Percentiles rank a stretch among this genome's conserved stretches.
phyloP scores from a whole-genome alignment of 2,113 vertebrate species.

The Pseudolaguvia tuberculata region DNA sequence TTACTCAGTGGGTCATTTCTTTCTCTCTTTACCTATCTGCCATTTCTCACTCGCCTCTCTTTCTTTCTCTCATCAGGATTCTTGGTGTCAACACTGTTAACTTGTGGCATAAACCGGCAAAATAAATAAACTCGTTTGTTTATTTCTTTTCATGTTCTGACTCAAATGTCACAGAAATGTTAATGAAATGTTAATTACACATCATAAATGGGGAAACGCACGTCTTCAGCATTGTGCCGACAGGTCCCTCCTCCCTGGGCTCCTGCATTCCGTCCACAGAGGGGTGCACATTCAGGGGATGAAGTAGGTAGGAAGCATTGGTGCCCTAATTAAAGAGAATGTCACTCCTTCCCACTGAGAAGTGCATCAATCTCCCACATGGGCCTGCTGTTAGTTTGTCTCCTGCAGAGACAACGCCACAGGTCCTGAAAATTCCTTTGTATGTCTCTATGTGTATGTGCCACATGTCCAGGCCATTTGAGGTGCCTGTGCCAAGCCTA shows the following conservation, averaged over 20 bases:
- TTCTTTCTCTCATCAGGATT: neutral
- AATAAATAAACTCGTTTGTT: constrained; percentile 20
- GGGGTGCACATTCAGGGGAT: constrained; percentile 36
- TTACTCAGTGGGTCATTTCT: too few species aligned
- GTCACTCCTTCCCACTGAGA: constrained; percentile 66
- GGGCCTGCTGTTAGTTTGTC: constrained; percentile 62
- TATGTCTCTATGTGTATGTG: constrained; percentile 28
- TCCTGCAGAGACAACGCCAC: constrained; percentile 29
- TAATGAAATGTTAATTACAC: constrained; percentile 73
- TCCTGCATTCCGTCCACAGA: constrained; percentile 39
- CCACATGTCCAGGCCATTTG: constrained; percentile 11
- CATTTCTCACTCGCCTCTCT: too few species aligned
- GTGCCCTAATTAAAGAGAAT: constrained; percentile 75
- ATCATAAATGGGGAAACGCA: constrained; percentile 53
- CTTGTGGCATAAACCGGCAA: neutral
- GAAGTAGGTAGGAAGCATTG: constrained; percentile 57
- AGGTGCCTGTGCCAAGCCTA: constrained; percentile 4
- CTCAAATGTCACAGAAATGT: constrained; percentile 71
- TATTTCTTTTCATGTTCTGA: constrained; percentile 42
- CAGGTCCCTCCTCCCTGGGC: constrained; percentile 57
- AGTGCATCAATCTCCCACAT: constrained; percentile 66
- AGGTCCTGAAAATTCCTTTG: constrained; percentile 15
- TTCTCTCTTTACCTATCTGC: constrained; percentile 1
- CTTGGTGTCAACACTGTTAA: constrained; percentile 6
- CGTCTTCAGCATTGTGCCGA: constrained; percentile 51